phyloP scores from a whole-genome alignment of 2,113 vertebrate species.

The Ascaphus truei region DNA sequence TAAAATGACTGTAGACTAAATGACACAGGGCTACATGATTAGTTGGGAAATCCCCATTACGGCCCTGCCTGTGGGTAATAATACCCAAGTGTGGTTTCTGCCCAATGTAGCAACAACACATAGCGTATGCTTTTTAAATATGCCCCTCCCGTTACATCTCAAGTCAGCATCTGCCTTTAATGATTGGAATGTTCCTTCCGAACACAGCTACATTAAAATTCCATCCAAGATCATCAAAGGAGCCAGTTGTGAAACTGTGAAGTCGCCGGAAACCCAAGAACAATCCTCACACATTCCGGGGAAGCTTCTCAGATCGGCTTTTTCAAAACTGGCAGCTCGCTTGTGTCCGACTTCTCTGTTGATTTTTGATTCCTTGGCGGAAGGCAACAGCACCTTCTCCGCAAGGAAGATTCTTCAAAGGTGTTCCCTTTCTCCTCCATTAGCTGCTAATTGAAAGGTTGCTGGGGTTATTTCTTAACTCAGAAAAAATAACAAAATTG shows the following conservation, averaged over 20 bases:
- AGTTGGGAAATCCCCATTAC: no score
- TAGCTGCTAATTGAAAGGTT: conserved; percentile 16
- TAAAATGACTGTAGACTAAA: no score
- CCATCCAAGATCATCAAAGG: conserved; percentile 12
- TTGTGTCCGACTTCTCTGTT: neutral
- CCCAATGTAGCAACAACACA: no score
- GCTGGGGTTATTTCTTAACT: conserved; percentile 25
- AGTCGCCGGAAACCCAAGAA: conserved; percentile 12
- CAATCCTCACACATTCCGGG: conserved; percentile 22
- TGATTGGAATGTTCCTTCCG: neutral
- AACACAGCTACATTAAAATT: conserved; percentile 12
- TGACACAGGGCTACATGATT: no score
- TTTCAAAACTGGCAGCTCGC: conserved; percentile 37
- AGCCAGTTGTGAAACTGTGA: conserved; percentile 6
- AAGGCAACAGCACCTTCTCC: neutral
- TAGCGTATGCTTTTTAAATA: neutral
- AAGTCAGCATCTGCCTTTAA: conserved; percentile 21
- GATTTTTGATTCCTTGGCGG: fast-evolving
- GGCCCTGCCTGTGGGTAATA: no score
- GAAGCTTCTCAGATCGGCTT: conserved; percentile 15
- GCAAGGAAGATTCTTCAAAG: neutral
- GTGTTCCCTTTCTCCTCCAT: conserved; percentile 20
- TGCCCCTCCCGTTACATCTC: neutral
- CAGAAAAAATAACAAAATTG: conserved; percentile 15
- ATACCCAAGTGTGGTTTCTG: no score